Conservation (phyloP, 2,113 vertebrate species). For the Spea multiplicata region DNA sequence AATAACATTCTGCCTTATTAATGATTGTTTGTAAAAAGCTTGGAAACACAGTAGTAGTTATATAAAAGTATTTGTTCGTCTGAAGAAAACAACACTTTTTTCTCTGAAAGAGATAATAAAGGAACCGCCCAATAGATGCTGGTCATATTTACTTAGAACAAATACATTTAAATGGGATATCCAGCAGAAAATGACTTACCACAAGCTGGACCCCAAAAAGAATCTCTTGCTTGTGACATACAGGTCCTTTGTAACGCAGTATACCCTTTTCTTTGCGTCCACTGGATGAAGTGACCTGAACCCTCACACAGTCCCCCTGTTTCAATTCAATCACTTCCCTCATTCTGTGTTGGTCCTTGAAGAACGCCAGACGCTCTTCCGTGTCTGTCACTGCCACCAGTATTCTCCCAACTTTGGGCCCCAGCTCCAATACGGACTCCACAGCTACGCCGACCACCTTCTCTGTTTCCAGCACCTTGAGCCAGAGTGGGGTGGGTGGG, state of each 20-base stretch:
- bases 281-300: conserved; percentile 56
- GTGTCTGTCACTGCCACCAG: conserved; percentile 67
- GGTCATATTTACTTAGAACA: background rate
- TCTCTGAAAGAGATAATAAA: too few species aligned
- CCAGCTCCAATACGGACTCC: conserved; percentile 58
- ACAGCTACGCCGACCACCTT: conserved; percentile 61
- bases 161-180: background rate
- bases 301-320: conserved; percentile 57
- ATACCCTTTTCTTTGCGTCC: conserved; percentile 65
- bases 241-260: conserved; percentile 66
- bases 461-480: conserved; percentile 66
- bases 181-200: conserved; percentile 35
- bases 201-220: conserved; percentile 70
- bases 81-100: too few species aligned
- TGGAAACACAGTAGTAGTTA: too few species aligned
- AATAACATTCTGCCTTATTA: too few species aligned
- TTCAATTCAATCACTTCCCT: conserved; percentile 55
- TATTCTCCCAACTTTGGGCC: conserved; percentile 52
- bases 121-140: too few species aligned
- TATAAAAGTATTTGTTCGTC: too few species aligned
- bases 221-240: conserved; percentile 59
- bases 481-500: conserved; percentile 31
- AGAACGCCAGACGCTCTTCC: conserved; percentile 62
- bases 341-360: conserved; percentile 59
- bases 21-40: too few species aligned